Conservation (phyloP, 2,888 invertebrate species). For the Drosophila anomelani region DNA sequence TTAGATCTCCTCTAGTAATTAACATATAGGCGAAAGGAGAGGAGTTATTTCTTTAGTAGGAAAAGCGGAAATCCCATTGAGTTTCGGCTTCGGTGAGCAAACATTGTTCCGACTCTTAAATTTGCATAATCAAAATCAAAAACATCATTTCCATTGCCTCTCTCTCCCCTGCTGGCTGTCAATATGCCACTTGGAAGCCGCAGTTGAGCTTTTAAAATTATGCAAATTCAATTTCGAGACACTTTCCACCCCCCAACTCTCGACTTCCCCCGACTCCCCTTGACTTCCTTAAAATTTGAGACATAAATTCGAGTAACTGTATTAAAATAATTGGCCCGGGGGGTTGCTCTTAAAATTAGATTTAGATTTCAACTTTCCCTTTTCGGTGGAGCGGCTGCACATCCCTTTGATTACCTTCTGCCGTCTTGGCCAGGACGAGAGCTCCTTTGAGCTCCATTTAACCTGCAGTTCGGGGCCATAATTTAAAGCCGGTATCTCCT, state of each 20-base stretch:
- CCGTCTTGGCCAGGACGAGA: conserved; percentile 24
- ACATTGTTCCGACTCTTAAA: conserved; percentile 82
- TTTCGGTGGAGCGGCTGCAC: neutral
- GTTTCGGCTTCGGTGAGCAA: conserved; percentile 69
- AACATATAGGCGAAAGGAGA: conserved; percentile 47
- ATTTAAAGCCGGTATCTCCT: conserved; percentile 70
- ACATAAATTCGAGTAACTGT: conserved; percentile 80
- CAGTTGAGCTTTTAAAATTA: conserved; percentile 76
- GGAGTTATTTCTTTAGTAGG: neutral
- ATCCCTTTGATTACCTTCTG: conserved; percentile 40
- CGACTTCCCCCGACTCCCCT: conserved; percentile 1
- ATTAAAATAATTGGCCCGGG: conserved; percentile 74
- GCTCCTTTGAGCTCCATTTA: conserved; percentile 51
- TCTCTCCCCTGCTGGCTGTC: conserved; percentile 57
- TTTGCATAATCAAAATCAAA: conserved; percentile 83
- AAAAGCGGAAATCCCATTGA: conserved; percentile 24
- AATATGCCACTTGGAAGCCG: conserved; percentile 77
- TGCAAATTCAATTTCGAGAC: conserved; percentile 80
- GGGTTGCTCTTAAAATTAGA: conserved; percentile 70
- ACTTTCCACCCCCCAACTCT: conserved; percentile 35
- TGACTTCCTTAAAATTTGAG: conserved; percentile 27
- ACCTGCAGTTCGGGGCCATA: conserved; percentile 57
- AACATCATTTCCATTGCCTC: conserved; percentile 74
- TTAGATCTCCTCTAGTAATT: conserved; percentile 30
- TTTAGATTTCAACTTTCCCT: conserved; percentile 51